These are phyloP conservation scores for Lophius americanus DNA, from an alignment of 2,797 vertebrate species.

Conservation along the genomic window DNA sequence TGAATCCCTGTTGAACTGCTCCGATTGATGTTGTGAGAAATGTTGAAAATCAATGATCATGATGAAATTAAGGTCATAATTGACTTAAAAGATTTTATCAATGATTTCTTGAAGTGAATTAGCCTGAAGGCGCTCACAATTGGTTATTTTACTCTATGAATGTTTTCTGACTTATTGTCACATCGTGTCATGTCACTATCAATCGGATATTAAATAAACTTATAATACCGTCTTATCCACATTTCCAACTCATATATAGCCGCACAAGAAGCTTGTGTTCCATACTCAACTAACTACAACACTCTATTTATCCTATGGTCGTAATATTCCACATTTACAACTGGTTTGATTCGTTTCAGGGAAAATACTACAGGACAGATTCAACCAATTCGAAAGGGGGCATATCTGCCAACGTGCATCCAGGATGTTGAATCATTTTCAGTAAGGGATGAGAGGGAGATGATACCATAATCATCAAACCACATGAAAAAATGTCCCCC, in stretches of 20 bases:
- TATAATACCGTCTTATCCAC: neutral
- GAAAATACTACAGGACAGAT: neutral
- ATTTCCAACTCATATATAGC: neutral
- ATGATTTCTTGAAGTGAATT: neutral
- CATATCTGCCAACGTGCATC: conserved; percentile 13
- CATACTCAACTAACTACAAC: conserved; percentile 1
- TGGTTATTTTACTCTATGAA: neutral
- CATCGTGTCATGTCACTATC: neutral
- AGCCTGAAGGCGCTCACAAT: neutral
- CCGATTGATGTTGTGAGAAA: neutral
- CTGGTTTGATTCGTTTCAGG: neutral
- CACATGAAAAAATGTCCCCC: conserved; percentile 7
- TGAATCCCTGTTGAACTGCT: neutral
- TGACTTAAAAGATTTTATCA: too few species aligned
- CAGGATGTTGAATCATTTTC: neutral
- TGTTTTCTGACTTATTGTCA: neutral
- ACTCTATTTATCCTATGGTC: neutral
- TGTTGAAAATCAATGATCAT: too few species aligned
- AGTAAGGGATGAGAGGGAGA: conserved; percentile 15
- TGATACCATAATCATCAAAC: conserved; percentile 30
- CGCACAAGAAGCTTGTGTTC: neutral
- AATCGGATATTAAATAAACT: neutral
- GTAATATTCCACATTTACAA: neutral
- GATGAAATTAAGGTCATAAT: too few species aligned
- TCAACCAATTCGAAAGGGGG: conserved; percentile 2